Base-by-base conservation (phyloP, 2,888 invertebrate genomes). In the Polydrusus tereticollis region DNA sequence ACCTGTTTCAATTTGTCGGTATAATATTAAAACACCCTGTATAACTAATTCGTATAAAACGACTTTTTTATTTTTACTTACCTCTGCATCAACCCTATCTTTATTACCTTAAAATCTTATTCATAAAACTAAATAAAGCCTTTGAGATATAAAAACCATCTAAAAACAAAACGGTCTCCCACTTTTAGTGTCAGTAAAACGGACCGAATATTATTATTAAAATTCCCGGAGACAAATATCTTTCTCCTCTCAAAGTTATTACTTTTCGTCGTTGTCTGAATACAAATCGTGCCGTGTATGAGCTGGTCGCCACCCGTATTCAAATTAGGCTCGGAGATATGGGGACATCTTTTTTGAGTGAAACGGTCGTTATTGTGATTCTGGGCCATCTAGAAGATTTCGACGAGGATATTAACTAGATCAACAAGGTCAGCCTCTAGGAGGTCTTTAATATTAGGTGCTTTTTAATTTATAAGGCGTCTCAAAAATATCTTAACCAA, bases 121-220 rank as follows among this genome's bases (percentile, higher is more conserved):
- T 45, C 45, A 47, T 63, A 47, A 36, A 47, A 47, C 47, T 62
- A 47, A 47, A 47, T 38, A 50, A 20, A 63, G 18, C n/a, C n/a
- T n/a, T n/a, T n/a, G n/a, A 33, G 20, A 50, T 14, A 29, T 33
- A 18, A 62, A 38, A 43, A 23, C 45, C 43, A 20, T 20, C 23
- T 8, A 21, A 67, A 67, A 45, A 58, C 58, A 36, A 59, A 62
- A 57, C 45, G 57, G 14, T 33, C 55, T 69, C 55, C 57, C 69
- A 45, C 63, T 63, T 69, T 69, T 69, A 69, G 69, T 69, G 69
- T 69, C 69, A 63, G 20, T 69, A 63, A 69, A 69, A 63, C 60
- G 14, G 41, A 63, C 18, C 18, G 29, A 58, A 64, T 66, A 60
- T 60, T 58, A 70, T 70, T 69, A 69, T 69, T 58, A 69, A 69